A percentile compares a stretch with the other conserved stretches of the same genome.
phyloP scores from a whole-genome alignment of 2,888 invertebrate species.

The Gasteruption jaculator region DNA sequence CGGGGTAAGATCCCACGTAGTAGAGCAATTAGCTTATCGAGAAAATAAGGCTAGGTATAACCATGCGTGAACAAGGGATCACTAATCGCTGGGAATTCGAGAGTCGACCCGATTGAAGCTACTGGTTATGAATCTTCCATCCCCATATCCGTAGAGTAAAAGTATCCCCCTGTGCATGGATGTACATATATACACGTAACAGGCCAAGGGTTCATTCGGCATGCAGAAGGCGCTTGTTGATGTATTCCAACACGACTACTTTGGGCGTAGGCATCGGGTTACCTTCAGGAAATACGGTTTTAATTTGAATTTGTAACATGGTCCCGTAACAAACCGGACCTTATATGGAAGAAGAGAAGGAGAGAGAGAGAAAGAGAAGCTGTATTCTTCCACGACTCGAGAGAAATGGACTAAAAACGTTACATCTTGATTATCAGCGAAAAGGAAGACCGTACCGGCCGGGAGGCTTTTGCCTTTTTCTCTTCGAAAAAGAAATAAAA shows the following conservation, averaged over 20 bases:
- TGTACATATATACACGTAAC: no score
- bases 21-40: slow-evolving; percentile 22
- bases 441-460: no score
- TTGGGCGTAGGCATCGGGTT: slow-evolving; percentile 31
- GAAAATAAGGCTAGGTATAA: slow-evolving; percentile 1
- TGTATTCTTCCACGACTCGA: slow-evolving; percentile 13
- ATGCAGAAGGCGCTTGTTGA: slow-evolving; percentile 27
- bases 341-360: slow-evolving; percentile 29
- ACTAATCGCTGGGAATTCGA: neutral
- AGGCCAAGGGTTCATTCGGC: no score
- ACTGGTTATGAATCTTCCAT: no score
- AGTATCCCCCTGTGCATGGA: no score
- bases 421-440: slow-evolving; percentile 33
- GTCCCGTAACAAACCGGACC: slow-evolving; percentile 27
- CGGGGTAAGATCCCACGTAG: no score
- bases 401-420: slow-evolving; percentile 26
- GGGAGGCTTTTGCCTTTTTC: slow-evolving; percentile 11
- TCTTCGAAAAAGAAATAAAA: no score
- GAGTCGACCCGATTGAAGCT: no score
- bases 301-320: slow-evolving; percentile 42
- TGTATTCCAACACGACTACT: no score
- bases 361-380: slow-evolving; percentile 19
- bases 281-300: slow-evolving; percentile 37
- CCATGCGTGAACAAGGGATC: neutral
- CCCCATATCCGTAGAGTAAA: no score